A percentile compares a stretch with the other conserved stretches of the same genome.
Evolutionary conservation across 2,888 invertebrate genomes (phyloP).

Genomic region (Stictocephala bisonia): DNA sequence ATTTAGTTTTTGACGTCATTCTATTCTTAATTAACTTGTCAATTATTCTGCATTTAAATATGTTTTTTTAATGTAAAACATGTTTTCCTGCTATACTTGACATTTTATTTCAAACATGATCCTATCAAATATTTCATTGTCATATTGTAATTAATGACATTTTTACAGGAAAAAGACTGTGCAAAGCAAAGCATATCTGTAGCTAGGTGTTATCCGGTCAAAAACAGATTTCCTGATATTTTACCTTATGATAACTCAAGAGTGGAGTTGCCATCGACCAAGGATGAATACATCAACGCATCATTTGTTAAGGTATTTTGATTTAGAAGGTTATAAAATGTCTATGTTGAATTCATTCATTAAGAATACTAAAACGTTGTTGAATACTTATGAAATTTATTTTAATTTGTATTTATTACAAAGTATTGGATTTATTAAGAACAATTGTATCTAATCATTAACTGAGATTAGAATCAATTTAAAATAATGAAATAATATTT

Average conservation of each 20-base stretch:
- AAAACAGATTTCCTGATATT: slow-evolving; percentile 85
- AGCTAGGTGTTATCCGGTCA: slow-evolving; percentile 81
- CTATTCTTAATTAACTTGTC: too few species aligned
- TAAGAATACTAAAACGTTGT: not conserved
- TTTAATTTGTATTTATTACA: slow-evolving; percentile 27
- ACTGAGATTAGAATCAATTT: too few species aligned
- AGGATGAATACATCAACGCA: slow-evolving; percentile 94
- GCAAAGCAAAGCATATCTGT: slow-evolving; percentile 77
- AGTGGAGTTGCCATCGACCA: slow-evolving; percentile 78
- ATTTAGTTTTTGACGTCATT: too few species aligned
- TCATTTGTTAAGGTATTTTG: slow-evolving; percentile 73
- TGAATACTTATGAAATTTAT: not conserved
- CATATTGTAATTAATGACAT: slow-evolving; percentile 10
- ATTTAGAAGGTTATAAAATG: too few species aligned
- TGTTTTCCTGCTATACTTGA: not conserved
- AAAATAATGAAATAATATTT: too few species aligned
- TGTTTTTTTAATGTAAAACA: not conserved
- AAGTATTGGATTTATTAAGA: too few species aligned
- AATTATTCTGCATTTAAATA: not conserved
- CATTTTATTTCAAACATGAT: not conserved
- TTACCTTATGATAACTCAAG: slow-evolving; percentile 90
- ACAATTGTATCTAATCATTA: too few species aligned
- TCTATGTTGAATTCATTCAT: slow-evolving; percentile 17
- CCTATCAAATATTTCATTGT: slow-evolving; percentile 6
- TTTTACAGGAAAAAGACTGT: slow-evolving; percentile 71